Evolutionary conservation across 1,140 invertebrate genomes (phyloP).

Genomic region (Drosophila subpulchrella): DNA sequence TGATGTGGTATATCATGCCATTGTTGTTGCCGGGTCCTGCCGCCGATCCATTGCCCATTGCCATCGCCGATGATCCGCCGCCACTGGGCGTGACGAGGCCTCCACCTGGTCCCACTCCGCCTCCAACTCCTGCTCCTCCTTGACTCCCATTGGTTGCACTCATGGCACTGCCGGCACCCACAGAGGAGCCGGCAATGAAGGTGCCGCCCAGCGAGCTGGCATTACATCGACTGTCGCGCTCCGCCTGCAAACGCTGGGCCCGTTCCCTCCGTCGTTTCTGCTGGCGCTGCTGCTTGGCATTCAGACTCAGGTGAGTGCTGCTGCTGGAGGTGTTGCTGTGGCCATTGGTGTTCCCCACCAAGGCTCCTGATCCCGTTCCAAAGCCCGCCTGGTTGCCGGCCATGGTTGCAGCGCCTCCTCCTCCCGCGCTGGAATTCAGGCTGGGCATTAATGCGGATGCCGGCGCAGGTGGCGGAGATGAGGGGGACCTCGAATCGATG

Average conservation of each 20-base stretch:
- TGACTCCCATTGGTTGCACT: conserved; percentile 85
- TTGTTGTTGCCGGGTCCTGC: conserved; percentile 48
- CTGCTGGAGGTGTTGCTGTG: conserved; percentile 43
- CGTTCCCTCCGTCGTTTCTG: conserved; percentile 93
- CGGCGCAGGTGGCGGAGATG: conserved; percentile 22
- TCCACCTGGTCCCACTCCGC: neutral
- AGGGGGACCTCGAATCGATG: conserved; percentile 39
- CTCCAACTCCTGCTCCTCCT: conserved; percentile 38
- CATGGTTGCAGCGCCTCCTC: conserved; percentile 2
- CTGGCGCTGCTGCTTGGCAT: conserved; percentile 89
- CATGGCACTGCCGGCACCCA: conserved; percentile 23
- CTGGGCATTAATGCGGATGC: conserved; percentile 10
- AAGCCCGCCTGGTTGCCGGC: conserved; percentile 24
- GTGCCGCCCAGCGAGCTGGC: conserved; percentile 51
- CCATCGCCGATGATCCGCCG: conserved; percentile 84
- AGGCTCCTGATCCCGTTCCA: conserved; percentile 21
- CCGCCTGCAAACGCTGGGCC: conserved; percentile 93
- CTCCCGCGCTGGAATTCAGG: neutral
- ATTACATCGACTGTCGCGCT: conserved; percentile 85
- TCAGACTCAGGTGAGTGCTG: conserved; percentile 66
- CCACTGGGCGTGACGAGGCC: conserved; percentile 9
- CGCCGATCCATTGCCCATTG: conserved; percentile 81
- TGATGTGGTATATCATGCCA: conserved; percentile 71
- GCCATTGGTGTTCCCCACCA: conserved; percentile 43
- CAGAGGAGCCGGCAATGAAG: conserved; percentile 44